These are phyloP conservation scores for Plectrocnemia conspersa DNA, from an alignment of 1,140 invertebrate species.

Conservation along the genomic window DNA sequence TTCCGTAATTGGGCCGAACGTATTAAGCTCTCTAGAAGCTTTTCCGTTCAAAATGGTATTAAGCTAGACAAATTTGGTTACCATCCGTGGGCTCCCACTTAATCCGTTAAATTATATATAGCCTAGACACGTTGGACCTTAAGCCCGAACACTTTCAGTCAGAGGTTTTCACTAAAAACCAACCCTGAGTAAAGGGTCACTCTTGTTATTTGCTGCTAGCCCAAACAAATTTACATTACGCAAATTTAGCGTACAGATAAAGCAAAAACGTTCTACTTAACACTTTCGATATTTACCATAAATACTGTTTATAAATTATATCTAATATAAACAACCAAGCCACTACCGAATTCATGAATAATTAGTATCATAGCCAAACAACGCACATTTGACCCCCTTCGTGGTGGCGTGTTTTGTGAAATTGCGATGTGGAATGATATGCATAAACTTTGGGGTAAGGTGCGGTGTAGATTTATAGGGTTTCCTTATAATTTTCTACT, in stretches of 20 bases:
- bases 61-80: constrained; percentile 30
- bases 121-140: constrained; percentile 16
- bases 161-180: constrained; percentile 10
- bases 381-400: too few relatives aligned
- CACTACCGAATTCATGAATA: too few relatives aligned
- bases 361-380: too few relatives aligned
- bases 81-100: constrained; percentile 17
- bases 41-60: constrained; percentile 27
- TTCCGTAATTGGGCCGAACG: constrained; percentile 19
- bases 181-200: constrained; percentile 8
- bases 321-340: too few relatives aligned
- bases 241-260: too few relatives aligned
- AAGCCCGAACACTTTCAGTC: constrained; percentile 4
- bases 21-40: constrained; percentile 18
- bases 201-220: not conserved
- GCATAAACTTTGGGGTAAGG: too few relatives aligned
- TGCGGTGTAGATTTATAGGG: constrained; percentile 21
- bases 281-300: too few relatives aligned
- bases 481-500: constrained; percentile 15
- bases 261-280: too few relatives aligned
- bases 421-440: too few relatives aligned
- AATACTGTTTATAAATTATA: too few relatives aligned
- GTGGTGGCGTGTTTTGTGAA: too few relatives aligned
- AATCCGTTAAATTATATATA: constrained; percentile 29
- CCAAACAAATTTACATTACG: too few relatives aligned